Percentiles rank a stretch among this genome's conserved stretches.
phyloP scores from a whole-genome alignment of 2,113 vertebrate genomes.

The Deroptyus accipitrinus region DNA sequence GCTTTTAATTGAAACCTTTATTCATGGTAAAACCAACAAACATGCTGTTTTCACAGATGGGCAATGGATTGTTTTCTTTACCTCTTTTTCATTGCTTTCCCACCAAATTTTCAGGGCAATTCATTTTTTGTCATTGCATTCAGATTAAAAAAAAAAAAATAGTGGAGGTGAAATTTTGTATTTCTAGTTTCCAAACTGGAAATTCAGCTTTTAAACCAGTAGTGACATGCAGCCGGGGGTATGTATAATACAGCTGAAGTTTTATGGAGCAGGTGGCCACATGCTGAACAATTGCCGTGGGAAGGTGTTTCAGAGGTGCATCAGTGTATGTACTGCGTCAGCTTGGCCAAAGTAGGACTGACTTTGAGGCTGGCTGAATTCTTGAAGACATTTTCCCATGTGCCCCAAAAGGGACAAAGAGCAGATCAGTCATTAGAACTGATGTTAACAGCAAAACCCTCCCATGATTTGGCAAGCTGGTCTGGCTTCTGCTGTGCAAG shows the following conservation, averaged over 20 bases:
- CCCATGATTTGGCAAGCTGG: background rate
- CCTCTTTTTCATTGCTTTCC: background rate
- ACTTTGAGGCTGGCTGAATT: background rate
- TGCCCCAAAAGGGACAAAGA: background rate
- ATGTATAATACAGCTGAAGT: background rate
- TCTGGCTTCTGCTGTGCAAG: background rate
- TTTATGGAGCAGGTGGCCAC: background rate
- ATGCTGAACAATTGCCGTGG: background rate
- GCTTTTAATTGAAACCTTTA: background rate
- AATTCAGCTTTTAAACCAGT: background rate
- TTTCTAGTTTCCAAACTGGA: conserved; percentile 5
- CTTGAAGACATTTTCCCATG: background rate
- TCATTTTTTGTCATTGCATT: background rate
- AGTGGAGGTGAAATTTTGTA: background rate
- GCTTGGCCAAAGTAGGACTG: background rate
- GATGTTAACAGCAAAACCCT: background rate
- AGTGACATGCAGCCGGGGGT: background rate
- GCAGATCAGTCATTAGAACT: background rate
- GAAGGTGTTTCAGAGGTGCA: background rate
- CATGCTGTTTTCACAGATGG: background rate
- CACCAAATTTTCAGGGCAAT: background rate
- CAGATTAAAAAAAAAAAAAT: background rate
- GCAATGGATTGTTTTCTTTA: background rate
- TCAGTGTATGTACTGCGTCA: background rate
- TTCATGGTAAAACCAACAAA: background rate